These are phyloP conservation scores for Dermochelys coriacea DNA, from an alignment of 2,797 vertebrate species.

Conservation along the genomic window DNA sequence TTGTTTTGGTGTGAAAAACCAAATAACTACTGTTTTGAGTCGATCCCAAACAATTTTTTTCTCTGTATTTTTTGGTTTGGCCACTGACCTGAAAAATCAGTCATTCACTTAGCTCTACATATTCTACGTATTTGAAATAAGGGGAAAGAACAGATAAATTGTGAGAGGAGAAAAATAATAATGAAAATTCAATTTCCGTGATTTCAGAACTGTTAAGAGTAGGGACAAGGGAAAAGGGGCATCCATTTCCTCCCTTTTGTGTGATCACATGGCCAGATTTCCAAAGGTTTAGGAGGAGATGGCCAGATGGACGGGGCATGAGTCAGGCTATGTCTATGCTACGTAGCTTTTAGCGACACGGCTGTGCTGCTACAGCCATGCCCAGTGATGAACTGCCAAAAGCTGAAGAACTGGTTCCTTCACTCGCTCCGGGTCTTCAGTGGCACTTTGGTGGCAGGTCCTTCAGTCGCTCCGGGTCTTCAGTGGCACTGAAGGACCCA, in stretches of 20 bases:
- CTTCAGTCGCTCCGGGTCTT: no score
- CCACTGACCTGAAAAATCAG: background rate
- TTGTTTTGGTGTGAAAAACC: background rate
- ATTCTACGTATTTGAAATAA: background rate
- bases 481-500: no score
- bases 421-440: no score
- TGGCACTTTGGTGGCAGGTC: no score
- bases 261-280: background rate
- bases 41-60: background rate
- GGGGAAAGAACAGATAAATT: background rate
- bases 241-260: background rate
- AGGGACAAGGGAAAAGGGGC: fast-evolving
- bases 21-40: background rate
- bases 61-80: background rate
- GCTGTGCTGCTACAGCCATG: no score
- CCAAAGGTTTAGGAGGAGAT: background rate
- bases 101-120: background rate
- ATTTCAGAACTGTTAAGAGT: background rate
- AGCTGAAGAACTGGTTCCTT: no score
- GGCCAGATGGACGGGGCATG: no score
- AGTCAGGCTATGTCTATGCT: no score
- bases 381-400: no score
- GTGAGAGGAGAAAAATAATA: background rate
- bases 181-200: fast-evolving
- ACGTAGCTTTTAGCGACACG: no score